These are phyloP conservation scores for Plumapathes pennacea DNA, from an alignment of 92 coral and sea anemone species.

Conservation along the genomic window DNA sequence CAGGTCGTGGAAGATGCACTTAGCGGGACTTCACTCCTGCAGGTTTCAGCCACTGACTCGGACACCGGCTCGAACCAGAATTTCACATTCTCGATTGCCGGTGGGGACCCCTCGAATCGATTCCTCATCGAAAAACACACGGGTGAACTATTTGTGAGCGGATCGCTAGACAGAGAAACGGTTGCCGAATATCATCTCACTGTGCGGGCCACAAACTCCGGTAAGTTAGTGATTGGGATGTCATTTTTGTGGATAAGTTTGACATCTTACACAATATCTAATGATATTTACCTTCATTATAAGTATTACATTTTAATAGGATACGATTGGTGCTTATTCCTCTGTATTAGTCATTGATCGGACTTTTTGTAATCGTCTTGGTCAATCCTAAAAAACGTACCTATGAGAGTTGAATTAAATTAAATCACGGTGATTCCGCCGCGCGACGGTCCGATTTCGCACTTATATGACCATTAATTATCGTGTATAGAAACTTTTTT, in stretches of 20 bases:
- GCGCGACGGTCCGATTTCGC: too few relatives aligned
- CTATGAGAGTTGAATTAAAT: too few relatives aligned
- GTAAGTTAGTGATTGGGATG: constrained; percentile 47
- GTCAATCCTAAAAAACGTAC: too few relatives aligned
- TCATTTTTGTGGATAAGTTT: background rate
- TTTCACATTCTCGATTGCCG: constrained; percentile 67
- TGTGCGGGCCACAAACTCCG: constrained; percentile 82
- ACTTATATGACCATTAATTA: too few relatives aligned
- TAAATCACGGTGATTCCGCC: too few relatives aligned
- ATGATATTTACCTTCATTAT: background rate
- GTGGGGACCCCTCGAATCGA: constrained; percentile 63
- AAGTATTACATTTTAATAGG: background rate
- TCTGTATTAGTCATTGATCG: too few relatives aligned
- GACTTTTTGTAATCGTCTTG: too few relatives aligned
- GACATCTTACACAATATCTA: too few relatives aligned
- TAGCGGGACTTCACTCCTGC: constrained; percentile 40
- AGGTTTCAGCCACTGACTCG: constrained; percentile 64
- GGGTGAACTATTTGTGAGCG: constrained; percentile 68
- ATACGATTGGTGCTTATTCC: too few relatives aligned
- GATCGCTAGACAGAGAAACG: constrained; percentile 73
- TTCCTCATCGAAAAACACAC: constrained; percentile 63
- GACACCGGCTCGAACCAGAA: constrained; percentile 72
- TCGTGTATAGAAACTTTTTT: too few relatives aligned
- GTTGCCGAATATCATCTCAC: constrained; percentile 41
- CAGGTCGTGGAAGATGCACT: constrained; percentile 64